Conservation (phyloP, 2,797 vertebrate species). For the Carapus acus region DNA sequence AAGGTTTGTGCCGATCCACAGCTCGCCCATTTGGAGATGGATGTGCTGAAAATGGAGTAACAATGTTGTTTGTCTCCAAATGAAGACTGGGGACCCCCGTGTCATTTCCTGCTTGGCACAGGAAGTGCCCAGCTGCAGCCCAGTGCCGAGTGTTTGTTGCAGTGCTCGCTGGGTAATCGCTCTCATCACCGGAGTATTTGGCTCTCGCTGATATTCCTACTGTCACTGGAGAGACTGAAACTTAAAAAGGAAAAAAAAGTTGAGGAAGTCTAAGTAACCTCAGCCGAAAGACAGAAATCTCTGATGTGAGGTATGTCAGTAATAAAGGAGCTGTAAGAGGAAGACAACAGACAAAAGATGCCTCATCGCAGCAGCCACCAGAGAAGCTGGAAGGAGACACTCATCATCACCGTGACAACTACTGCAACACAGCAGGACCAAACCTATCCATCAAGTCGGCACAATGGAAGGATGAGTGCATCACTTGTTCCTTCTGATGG, state of each 20-base stretch:
- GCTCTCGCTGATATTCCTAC: slow-evolving; percentile 29
- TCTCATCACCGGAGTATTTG: slow-evolving; percentile 45
- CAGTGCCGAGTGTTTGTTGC: slow-evolving; percentile 50
- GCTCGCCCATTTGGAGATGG: slow-evolving; percentile 35
- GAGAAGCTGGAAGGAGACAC: slow-evolving; percentile 61
- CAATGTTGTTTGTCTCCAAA: slow-evolving; percentile 57
- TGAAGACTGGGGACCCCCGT: slow-evolving; percentile 47
- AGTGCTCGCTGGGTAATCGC: slow-evolving; percentile 42
- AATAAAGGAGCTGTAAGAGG: slow-evolving; percentile 11
- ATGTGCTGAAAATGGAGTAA: slow-evolving; percentile 54
- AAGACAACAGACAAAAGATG: slow-evolving; percentile 34
- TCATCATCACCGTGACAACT: slow-evolving; percentile 61
- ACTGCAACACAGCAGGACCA: slow-evolving; percentile 50
- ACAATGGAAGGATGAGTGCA: slow-evolving; percentile 52
- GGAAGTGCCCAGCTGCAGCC: slow-evolving; percentile 66
- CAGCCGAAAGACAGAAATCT: slow-evolving; percentile 21
- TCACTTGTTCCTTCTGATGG: slow-evolving; percentile 19
- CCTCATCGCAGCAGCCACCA: slow-evolving; percentile 52
- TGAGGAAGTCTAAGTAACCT: no score
- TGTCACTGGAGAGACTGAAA: slow-evolving; percentile 34
- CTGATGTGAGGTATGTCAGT: slow-evolving; percentile 28
- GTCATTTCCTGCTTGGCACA: slow-evolving; percentile 64
- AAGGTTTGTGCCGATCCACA: slow-evolving; percentile 41
- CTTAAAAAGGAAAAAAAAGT: slow-evolving; percentile 18
- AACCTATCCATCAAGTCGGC: slow-evolving; percentile 65